phyloP scores from a whole-genome alignment of 2,113 vertebrate species.

The Protobothrops mucrosquamatus region DNA sequence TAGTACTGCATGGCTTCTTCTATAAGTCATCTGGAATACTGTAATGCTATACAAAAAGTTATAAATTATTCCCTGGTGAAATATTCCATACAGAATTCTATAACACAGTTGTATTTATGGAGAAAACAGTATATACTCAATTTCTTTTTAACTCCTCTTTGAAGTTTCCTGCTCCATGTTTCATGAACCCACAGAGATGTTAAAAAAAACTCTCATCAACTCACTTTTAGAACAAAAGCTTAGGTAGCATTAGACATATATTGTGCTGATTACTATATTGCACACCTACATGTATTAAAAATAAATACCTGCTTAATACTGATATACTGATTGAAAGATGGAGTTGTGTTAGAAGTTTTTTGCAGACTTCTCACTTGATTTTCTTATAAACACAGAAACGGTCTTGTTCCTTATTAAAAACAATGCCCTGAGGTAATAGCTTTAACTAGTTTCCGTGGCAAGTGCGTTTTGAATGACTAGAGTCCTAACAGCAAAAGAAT shows the following conservation, averaged over 20 bases:
- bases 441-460: conserved; percentile 11
- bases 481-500: conserved; percentile 32
- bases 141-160: not conserved
- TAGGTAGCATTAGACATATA: conserved; percentile 19
- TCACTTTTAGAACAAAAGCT: conserved; percentile 26
- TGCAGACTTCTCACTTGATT: conserved; percentile 5
- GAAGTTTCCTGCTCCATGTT: not conserved
- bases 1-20: not conserved
- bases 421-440: not conserved
- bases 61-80: not conserved
- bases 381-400: not conserved
- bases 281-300: not conserved
- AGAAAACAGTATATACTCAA: not conserved
- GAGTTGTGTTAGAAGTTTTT: conserved; percentile 12
- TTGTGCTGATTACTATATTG: not conserved
- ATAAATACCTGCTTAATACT: not conserved
- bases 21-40: not conserved
- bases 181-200: not conserved
- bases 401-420: not conserved
- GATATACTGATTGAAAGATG: conserved; percentile 32
- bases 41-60: not conserved
- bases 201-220: not conserved
- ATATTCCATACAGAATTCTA: not conserved
- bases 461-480: conserved; percentile 11
- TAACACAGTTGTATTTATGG: not conserved